phyloP scores from a whole-genome alignment of 2,888 invertebrate species.

The Uropetala carovei region DNA sequence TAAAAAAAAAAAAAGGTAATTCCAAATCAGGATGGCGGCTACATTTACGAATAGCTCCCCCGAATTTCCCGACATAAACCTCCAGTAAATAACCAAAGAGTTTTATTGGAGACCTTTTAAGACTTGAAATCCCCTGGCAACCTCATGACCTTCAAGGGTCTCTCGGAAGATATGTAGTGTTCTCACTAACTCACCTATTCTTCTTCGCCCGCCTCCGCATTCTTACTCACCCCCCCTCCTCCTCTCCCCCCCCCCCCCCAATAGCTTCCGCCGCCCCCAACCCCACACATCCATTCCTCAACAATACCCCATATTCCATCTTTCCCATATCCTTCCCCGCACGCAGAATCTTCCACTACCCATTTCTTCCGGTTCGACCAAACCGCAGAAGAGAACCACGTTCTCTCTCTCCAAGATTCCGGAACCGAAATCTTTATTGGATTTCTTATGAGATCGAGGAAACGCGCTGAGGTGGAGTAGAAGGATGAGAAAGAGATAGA shows the following conservation, averaged over 20 bases:
- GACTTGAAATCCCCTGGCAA: neutral
- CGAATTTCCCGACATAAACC: neutral
- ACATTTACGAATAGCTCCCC: neutral
- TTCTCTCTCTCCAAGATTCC: conserved; percentile 33
- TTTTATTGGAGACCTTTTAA: neutral
- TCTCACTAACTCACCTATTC: conserved; percentile 20
- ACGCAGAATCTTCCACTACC: neutral
- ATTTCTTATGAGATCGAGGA: conserved; percentile 55
- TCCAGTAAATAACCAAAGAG: neutral
- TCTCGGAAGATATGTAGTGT: neutral
- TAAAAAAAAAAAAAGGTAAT: neutral
- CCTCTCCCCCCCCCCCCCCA: neutral
- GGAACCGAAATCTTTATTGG: conserved; percentile 63
- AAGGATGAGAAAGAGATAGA: neutral
- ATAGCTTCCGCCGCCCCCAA: neutral
- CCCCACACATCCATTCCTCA: neutral
- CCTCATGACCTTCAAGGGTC: neutral
- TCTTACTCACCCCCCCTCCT: neutral
- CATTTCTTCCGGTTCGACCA: conserved; percentile 55
- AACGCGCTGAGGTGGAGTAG: conserved; percentile 33
- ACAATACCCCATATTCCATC: conserved; percentile 20
- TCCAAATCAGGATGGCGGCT: neutral
- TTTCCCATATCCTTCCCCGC: neutral
- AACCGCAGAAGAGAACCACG: conserved; percentile 49
- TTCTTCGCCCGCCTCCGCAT: neutral